Percentiles rank a stretch among this genome's conserved stretches.
phyloP scores from a whole-genome alignment of 2,797 vertebrate species.

The Enteromius afrohamiltoni region DNA sequence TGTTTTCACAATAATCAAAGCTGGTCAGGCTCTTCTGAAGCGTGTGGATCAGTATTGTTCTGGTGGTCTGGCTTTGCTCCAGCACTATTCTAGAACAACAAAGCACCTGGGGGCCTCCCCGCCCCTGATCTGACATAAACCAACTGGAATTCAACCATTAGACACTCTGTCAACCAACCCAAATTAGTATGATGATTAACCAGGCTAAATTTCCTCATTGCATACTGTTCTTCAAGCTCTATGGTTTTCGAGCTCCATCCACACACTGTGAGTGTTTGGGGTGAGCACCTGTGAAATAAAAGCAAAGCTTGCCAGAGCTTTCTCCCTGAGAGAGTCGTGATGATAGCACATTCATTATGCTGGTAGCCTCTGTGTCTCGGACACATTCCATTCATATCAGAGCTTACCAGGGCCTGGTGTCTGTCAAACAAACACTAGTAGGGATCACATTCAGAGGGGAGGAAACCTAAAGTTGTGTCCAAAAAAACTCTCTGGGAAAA shows the following conservation, averaged over 20 bases:
- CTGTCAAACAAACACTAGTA: constrained; percentile 26
- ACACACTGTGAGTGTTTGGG: not conserved
- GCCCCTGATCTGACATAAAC: constrained; percentile 26
- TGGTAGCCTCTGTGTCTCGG: constrained; percentile 24
- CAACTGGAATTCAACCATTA: constrained; percentile 13
- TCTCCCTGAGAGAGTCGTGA: not conserved
- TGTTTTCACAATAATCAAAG: constrained; percentile 51
- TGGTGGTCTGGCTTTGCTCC: constrained; percentile 62
- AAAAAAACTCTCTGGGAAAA: constrained; percentile 27
- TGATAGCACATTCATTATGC: constrained; percentile 32
- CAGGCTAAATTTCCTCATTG: not conserved
- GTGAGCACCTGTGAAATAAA: constrained; percentile 27
- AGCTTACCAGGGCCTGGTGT: constrained; percentile 40
- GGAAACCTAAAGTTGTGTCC: constrained; percentile 11
- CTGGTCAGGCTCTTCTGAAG: constrained; percentile 39
- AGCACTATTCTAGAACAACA: constrained; percentile 71
- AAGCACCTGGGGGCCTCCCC: constrained; percentile 45
- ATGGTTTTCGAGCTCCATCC: not conserved
- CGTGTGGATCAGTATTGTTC: constrained; percentile 65
- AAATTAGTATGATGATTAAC: constrained; percentile 7
- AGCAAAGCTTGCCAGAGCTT: constrained; percentile 13
- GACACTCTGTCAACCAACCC: constrained; percentile 22
- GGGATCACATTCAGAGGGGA: not conserved
- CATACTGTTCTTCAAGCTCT: not conserved
- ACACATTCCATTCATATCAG: constrained; percentile 55